These are phyloP conservation scores for Eclectus roratus DNA, from an alignment of 2,113 vertebrate genomes.

Conservation along the genomic window DNA sequence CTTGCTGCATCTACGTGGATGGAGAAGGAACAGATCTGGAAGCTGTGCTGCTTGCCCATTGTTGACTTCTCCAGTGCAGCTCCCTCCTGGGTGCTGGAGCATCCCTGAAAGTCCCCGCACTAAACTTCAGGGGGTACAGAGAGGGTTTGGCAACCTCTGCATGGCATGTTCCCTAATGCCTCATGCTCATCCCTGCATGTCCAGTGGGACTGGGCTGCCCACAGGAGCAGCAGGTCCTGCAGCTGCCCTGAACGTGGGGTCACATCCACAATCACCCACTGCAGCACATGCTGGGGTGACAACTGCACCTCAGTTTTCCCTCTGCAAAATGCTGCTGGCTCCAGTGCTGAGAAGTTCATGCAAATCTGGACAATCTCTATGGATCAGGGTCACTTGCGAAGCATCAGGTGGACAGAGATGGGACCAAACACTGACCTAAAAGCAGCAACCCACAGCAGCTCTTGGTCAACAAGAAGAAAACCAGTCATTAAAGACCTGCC, in stretches of 20 bases:
- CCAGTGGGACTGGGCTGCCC: background rate
- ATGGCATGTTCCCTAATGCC: background rate
- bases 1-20: background rate
- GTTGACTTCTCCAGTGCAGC: background rate
- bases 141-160: background rate
- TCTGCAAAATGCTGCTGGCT: background rate
- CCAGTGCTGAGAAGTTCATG: fast-evolving
- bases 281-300: background rate
- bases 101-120: background rate
- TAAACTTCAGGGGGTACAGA: background rate
- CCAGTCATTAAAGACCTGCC: background rate
- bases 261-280: background rate
- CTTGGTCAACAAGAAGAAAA: background rate
- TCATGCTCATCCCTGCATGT: background rate
- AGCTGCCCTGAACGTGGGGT: background rate
- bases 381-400: background rate
- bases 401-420: background rate
- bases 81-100: background rate
- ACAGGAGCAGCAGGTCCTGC: background rate
- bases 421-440: background rate
- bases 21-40: background rate
- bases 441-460: background rate
- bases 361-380: fast-evolving
- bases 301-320: background rate
- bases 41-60: background rate